A percentile compares a stretch with the other conserved stretches of the same genome.
Evolutionary conservation across 64 coral and sea anemone genomes (phyloP).

Genomic region (Astreopora myriophthalma): DNA sequence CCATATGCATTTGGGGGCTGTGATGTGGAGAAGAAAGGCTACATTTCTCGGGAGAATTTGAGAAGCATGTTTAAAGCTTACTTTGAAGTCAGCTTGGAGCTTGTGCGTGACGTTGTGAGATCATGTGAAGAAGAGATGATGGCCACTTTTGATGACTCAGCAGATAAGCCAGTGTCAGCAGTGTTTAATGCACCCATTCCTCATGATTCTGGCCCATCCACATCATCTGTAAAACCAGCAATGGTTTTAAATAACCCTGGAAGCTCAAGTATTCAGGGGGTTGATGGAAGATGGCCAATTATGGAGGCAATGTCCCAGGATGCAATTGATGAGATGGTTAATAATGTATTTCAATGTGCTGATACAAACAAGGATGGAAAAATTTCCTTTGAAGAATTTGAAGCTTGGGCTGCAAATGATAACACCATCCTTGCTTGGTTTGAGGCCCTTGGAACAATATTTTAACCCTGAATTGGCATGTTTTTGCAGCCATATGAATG

Average conservation of each 20-base stretch:
- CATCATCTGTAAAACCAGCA: slow-evolving; percentile 58
- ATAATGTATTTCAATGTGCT: slow-evolving; percentile 91
- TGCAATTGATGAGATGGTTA: slow-evolving; percentile 99
- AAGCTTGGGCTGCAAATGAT: slow-evolving; percentile 89
- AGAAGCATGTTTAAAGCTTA: slow-evolving; percentile 99
- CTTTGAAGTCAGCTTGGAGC: slow-evolving; percentile 95
- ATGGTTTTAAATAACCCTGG: slow-evolving; percentile 67
- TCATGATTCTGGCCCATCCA: slow-evolving; percentile 41
- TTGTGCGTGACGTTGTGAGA: slow-evolving; percentile 92
- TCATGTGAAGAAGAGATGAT: slow-evolving; percentile 99
- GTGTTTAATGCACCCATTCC: slow-evolving; percentile 99
- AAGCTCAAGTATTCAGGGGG: slow-evolving; percentile 10
- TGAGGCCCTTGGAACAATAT: slow-evolving; percentile 96
- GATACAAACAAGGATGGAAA: slow-evolving; percentile 90
- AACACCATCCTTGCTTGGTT: slow-evolving; percentile 97
- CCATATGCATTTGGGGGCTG: slow-evolving; percentile 92
- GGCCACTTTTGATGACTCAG: slow-evolving; percentile 94
- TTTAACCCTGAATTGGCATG: slow-evolving; percentile 23
- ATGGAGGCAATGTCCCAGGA: slow-evolving; percentile 99
- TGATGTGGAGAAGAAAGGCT: slow-evolving; percentile 89
- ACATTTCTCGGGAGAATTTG: slow-evolving; percentile 84
- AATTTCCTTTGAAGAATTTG: slow-evolving; percentile 98
- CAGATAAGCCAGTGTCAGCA: slow-evolving; percentile 91
- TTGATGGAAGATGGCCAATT: slow-evolving; percentile 85
- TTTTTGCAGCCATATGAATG: no score